Percentiles rank a stretch among this genome's conserved stretches.
phyloP scores from a whole-genome alignment of 1,140 invertebrate species.

The Ridgeia piscesae region DNA sequence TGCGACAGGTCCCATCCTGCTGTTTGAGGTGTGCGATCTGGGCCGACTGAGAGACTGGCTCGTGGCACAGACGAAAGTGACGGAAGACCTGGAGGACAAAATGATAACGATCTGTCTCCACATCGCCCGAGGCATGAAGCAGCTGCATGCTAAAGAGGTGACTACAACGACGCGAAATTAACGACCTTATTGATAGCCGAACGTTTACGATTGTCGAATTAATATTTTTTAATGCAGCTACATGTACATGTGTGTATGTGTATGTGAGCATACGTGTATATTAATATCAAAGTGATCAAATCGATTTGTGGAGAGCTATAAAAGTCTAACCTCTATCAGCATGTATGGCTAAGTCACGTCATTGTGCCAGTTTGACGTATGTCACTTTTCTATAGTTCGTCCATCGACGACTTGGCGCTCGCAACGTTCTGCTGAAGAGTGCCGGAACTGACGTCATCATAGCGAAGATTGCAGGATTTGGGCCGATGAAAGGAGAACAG shows the following conservation, averaged over 20 bases:
- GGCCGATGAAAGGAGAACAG: conserved; percentile 24
- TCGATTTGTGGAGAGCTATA: too few relatives aligned
- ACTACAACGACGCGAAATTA: not conserved
- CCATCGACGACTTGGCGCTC: conserved; percentile 19
- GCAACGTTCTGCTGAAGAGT: conserved; percentile 8
- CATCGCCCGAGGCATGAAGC: conserved; percentile 17
- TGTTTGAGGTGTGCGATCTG: conserved; percentile 18
- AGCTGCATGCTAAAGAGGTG: not conserved
- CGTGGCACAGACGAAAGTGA: not conserved
- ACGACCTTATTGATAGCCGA: not conserved
- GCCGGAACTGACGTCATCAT: not conserved
- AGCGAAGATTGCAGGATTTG: conserved; percentile 27
- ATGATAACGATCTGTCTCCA: conserved; percentile 13
- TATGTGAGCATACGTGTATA: too few relatives aligned
- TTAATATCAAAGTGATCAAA: too few relatives aligned
- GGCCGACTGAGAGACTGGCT: conserved; percentile 13
- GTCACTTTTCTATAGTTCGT: conserved; percentile 2
- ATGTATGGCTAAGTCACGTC: not conserved
- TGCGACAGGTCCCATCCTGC: conserved; percentile 1
- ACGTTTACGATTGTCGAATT: not conserved
- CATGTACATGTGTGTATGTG: too few relatives aligned
- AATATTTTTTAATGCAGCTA: too few relatives aligned
- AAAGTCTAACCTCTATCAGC: not conserved
- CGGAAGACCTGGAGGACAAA: not conserved
- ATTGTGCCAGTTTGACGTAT: not conserved